These are phyloP conservation scores for Drosophila mojavensis DNA, from an alignment of 1,140 invertebrate genomes.

Conservation along the genomic window DNA sequence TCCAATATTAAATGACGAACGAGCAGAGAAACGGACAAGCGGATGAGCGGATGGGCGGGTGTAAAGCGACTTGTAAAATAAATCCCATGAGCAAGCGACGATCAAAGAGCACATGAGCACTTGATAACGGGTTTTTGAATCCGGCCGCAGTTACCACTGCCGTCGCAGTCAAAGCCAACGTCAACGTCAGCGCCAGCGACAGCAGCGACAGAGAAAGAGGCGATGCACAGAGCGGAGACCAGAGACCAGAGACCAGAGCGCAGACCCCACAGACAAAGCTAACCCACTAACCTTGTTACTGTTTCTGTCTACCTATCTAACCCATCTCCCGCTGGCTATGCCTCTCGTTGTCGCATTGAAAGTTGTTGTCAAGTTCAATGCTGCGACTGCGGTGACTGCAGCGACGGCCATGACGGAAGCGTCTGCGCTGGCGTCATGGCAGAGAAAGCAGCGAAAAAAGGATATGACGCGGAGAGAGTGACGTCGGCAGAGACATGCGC, in stretches of 20 bases:
- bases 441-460: conserved; percentile 59
- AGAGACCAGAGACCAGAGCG: conserved; percentile 17
- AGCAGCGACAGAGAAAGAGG: conserved; percentile 25
- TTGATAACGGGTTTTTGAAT: conserved; percentile 64
- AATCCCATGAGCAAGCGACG: conserved; percentile 37
- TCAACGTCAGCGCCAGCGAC: background rate
- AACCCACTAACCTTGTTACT: conserved; percentile 80
- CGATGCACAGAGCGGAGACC: conserved; percentile 15
- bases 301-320: conserved; percentile 6
- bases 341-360: conserved; percentile 39
- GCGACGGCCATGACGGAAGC: conserved; percentile 26
- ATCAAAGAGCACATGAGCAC: conserved; percentile 46
- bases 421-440: conserved; percentile 19
- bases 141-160: conserved; percentile 47
- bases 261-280: conserved; percentile 50
- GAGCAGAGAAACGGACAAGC: background rate
- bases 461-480: conserved; percentile 41
- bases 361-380: conserved; percentile 73
- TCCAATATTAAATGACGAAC: conserved; percentile 46
- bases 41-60: background rate
- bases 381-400: conserved; percentile 33
- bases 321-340: background rate
- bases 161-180: conserved; percentile 9
- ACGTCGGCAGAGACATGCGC: conserved; percentile 60
- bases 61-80: conserved; percentile 6